Evolutionary conservation across 2,888 invertebrate species (phyloP).

Genomic region (Tipula vernalis): DNA sequence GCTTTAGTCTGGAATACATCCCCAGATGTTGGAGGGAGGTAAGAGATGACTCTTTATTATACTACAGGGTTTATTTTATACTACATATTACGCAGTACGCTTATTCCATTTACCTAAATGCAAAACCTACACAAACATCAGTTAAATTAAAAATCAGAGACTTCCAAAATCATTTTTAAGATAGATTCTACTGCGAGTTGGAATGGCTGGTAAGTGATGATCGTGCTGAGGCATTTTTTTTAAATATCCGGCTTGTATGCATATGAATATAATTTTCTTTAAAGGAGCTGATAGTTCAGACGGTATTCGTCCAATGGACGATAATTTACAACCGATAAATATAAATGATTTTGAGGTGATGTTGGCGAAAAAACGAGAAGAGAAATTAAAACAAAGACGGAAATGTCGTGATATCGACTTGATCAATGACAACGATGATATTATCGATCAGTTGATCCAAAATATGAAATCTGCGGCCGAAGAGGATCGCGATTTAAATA

Average conservation of each 20-base stretch:
- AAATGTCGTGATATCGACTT: constrained; percentile 88
- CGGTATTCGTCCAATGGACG: constrained; percentile 34
- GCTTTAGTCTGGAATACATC: no score
- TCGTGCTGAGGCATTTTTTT: neutral
- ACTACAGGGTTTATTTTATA: no score
- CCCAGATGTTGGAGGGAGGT: no score
- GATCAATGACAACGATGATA: constrained; percentile 97
- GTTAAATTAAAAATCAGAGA: no score
- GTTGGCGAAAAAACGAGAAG: constrained; percentile 76
- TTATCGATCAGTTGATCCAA: constrained; percentile 78
- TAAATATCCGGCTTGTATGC: no score
- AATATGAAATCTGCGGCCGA: constrained; percentile 91
- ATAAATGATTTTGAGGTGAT: constrained; percentile 89
- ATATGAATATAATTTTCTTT: neutral
- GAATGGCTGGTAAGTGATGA: neutral
- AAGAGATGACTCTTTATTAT: no score
- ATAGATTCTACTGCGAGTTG: neutral
- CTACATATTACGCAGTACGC: no score
- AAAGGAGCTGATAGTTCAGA: constrained; percentile 39
- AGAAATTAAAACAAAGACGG: constrained; percentile 66
- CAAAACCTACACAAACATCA: no score
- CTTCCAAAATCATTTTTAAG: no score
- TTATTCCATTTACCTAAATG: no score
- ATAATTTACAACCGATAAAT: constrained; percentile 18
- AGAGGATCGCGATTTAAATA: constrained; percentile 82